These are phyloP conservation scores for Coregonus ussuriensis DNA, from an alignment of 2,797 vertebrate genomes.

Conservation along the genomic window DNA sequence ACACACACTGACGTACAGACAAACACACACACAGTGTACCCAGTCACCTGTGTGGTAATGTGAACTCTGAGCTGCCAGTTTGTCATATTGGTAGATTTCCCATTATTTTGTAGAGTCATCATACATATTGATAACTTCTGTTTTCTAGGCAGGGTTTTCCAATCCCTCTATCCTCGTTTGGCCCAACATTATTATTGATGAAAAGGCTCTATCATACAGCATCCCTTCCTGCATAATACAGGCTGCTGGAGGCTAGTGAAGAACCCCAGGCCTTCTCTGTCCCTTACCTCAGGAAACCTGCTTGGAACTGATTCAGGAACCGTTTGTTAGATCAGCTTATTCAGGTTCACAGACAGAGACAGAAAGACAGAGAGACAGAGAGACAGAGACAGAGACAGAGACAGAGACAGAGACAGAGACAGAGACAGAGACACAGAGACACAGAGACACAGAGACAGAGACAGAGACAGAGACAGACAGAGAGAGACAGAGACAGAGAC, in stretches of 20 bases:
- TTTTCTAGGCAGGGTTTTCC: not conserved
- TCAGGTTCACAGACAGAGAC: no score
- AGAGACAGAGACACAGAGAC: no score
- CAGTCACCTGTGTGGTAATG: not conserved
- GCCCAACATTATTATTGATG: not conserved
- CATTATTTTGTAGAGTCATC: not conserved
- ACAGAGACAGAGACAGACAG: no score
- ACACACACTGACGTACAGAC: not conserved
- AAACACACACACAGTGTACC: not conserved
- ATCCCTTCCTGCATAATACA: not conserved
- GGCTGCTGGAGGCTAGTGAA: not conserved
- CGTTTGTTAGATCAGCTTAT: no score
- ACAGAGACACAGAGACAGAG: no score
- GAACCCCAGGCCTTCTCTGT: no score
- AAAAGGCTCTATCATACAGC: not conserved
- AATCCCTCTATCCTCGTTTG: not conserved
- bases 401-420: no score
- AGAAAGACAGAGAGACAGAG: no score
- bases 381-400: no score
- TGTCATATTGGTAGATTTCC: not conserved
- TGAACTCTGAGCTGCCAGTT: not conserved
- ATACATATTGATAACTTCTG: not conserved
- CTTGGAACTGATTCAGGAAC: no score
- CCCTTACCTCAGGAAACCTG: no score
- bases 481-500: no score